These are phyloP conservation scores for Esox masquinongy DNA, from an alignment of 2,797 vertebrate species.

Conservation along the genomic window DNA sequence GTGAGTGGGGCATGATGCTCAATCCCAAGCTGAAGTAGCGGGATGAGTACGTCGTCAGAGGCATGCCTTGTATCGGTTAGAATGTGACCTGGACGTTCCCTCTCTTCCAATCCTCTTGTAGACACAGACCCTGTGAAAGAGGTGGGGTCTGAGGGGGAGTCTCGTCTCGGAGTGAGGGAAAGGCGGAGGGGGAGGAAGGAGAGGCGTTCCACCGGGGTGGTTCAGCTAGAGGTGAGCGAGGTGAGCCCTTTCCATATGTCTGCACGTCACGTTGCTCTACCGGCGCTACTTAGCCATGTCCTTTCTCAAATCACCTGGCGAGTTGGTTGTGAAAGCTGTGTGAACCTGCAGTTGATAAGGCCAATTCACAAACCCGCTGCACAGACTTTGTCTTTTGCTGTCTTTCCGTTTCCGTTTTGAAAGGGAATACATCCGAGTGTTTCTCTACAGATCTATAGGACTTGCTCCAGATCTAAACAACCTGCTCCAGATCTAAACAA, in stretches of 20 bases:
- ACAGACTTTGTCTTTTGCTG: too few relatives aligned
- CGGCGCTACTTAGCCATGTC: not conserved
- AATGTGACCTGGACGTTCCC: not conserved
- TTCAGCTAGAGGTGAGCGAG: slow-evolving; percentile 64
- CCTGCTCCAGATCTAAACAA: too few relatives aligned
- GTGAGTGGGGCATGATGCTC: too few relatives aligned
- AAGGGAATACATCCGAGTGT: too few relatives aligned
- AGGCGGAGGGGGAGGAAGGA: slow-evolving; percentile 70
- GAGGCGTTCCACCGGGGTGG: slow-evolving; percentile 76
- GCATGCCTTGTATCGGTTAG: too few relatives aligned
- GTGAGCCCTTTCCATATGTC: not conserved
- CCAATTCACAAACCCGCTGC: too few relatives aligned
- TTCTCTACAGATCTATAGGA: too few relatives aligned
- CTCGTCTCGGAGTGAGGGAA: slow-evolving; percentile 61
- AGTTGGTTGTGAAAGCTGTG: not conserved
- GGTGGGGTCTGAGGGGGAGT: slow-evolving; percentile 60
- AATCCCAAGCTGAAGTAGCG: too few relatives aligned
- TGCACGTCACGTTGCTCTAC: not conserved
- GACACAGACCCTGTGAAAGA: slow-evolving; percentile 67
- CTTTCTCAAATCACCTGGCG: not conserved
- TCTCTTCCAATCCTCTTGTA: slow-evolving; percentile 34
- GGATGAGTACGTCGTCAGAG: too few relatives aligned
- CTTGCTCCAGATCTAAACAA: too few relatives aligned
- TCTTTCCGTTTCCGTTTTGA: too few relatives aligned
- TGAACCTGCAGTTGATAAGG: not conserved